phyloP scores from a whole-genome alignment of 2,113 vertebrate species.

The Patagioenas fasciata region DNA sequence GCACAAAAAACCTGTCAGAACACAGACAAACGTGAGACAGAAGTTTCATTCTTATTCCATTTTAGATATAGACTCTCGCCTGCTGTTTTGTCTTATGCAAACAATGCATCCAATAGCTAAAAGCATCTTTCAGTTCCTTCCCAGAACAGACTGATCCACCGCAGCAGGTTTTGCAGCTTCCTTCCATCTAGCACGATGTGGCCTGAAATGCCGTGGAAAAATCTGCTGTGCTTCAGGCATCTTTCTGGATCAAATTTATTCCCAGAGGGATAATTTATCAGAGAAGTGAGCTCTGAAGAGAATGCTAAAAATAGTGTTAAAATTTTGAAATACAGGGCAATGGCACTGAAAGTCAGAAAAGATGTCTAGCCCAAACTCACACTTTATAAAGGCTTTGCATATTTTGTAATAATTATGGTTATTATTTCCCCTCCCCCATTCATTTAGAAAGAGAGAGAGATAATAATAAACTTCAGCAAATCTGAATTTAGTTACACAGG shows the following conservation, averaged over 20 bases:
- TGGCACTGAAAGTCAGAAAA: not conserved
- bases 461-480: conserved; percentile 14
- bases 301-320: conserved; percentile 24
- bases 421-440: not conserved
- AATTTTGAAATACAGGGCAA: not conserved
- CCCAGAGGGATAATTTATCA: not conserved
- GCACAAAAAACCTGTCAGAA: not conserved
- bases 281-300: conserved; percentile 12
- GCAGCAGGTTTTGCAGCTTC: conserved; percentile 1
- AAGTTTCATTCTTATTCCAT: not conserved
- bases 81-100: not conserved
- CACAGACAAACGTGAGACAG: not conserved
- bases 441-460: not conserved
- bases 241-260: conserved; percentile 18
- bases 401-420: conserved; percentile 1
- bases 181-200: not conserved
- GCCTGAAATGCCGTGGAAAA: not conserved
- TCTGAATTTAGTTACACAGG: conserved; percentile 1
- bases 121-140: not conserved
- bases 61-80: not conserved
- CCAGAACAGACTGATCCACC: not conserved
- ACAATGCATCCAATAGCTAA: accelerated
- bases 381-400: not conserved
- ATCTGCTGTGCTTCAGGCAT: conserved; percentile 1
- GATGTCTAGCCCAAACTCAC: conserved; percentile 11